Percentiles rank a stretch among this genome's conserved stretches.
Conservation (phyloP, 2,888 invertebrate species). For the Capitulum mitella region DNA sequence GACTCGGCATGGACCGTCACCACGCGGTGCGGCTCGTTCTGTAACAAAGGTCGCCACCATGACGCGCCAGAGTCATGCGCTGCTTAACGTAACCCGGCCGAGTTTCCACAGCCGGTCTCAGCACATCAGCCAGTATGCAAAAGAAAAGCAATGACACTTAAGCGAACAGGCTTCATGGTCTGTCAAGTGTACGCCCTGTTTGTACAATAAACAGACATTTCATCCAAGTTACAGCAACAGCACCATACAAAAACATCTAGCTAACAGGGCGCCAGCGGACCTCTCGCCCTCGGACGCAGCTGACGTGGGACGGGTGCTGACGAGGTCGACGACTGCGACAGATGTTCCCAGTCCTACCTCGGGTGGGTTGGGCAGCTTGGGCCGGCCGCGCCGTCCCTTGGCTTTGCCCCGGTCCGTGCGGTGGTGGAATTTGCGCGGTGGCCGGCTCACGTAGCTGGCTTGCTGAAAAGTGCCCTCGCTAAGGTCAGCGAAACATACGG, state of each 20-base stretch:
- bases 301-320: neutral
- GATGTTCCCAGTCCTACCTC: neutral
- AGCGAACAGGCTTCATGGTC: too few relatives aligned
- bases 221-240: too few relatives aligned
- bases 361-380: constrained; percentile 6
- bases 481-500: neutral
- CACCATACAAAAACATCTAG: too few relatives aligned
- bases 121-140: too few relatives aligned
- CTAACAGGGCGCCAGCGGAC: too few relatives aligned
- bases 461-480: neutral
- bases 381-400: constrained; percentile 9
- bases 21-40: neutral
- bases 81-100: too few relatives aligned
- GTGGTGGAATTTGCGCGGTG: neutral
- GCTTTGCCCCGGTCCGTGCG: neutral
- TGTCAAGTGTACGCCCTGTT: too few relatives aligned
- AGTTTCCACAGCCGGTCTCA: too few relatives aligned
- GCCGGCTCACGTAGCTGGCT: neutral
- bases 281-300: too few relatives aligned
- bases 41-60: neutral
- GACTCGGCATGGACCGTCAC: neutral
- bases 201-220: too few relatives aligned
- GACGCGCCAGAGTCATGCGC: too few relatives aligned
- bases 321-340: neutral
- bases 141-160: too few relatives aligned